Base-by-base conservation (phyloP, 2,888 invertebrate genomes). In the Creontiades dilutus region DNA sequence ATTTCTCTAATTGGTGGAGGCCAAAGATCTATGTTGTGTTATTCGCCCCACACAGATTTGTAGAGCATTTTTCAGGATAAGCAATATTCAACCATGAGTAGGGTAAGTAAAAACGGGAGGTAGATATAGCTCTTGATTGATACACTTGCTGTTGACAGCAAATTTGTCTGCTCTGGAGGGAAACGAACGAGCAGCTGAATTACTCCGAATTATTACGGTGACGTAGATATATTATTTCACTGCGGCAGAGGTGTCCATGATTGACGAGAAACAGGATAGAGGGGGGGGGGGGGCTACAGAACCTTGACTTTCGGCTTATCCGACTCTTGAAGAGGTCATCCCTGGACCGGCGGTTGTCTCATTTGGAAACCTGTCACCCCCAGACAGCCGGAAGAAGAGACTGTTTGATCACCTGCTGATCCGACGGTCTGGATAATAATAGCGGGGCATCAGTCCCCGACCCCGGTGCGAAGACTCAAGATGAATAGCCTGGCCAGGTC, bases 401-500 rank as follows among this genome's bases (percentile, higher is more conserved):
- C 68, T 68, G 68, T 68, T 68, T 68, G 68, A 68, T 68, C 68
- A 19, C 68, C 23, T 68, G 68, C 68, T 68, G 68, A 68, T 68
- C 68, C 68, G 27, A 68, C 5, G 68, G 68, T 68, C 68, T 68
- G 78, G 78, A 46, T 37, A 46, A 46, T 37, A 78, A 78, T 46
- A 19, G 78, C 78, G 37, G 28, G 78, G 19, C 78, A 76, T 78
- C 78, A 78, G 78, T 46, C 46, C n/a, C 47, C 78, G 4, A 46
- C 37, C 78, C 46, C 28, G 12, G 9, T 46, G n/a, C 46, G 46
- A 47, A 16, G 78, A 11, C 37, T 47, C 37, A 46, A 78, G 78
- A 78, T 78, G 78, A 78, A 78, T 78, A 11, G 78, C 78, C 23
- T 23, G 68, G 68, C 68, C 68, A 68, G 68, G 68, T 68, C 27